Percentiles rank a stretch among this genome's conserved stretches.
Evolutionary conservation across 2,888 invertebrate species (phyloP).

Genomic region (Tetramorium bicarinatum): DNA sequence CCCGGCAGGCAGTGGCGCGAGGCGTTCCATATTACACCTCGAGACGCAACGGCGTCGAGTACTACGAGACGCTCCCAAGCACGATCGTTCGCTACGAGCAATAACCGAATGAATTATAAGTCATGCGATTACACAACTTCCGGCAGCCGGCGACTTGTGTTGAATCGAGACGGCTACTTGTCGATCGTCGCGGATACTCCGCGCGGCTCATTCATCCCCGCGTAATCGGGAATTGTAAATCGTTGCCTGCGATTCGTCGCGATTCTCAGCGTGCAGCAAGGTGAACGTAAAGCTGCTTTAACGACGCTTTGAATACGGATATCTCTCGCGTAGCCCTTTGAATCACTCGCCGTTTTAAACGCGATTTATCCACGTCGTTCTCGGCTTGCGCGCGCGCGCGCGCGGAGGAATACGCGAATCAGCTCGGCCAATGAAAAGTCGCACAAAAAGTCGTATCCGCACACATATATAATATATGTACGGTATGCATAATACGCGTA

Average conservation of each 20-base stretch:
- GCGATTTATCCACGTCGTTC: neutral
- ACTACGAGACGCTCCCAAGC: neutral
- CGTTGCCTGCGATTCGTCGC: neutral
- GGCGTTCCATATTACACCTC: neutral
- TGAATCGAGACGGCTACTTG: neutral
- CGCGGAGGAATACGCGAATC: neutral
- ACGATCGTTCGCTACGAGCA: neutral
- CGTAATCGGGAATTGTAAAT: neutral
- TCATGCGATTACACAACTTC: neutral
- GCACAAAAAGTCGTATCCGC: neutral
- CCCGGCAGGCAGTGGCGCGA: neutral
- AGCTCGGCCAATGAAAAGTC: neutral
- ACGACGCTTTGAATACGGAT: neutral
- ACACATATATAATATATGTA: neutral
- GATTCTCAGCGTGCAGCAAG: neutral
- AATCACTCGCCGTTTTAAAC: neutral
- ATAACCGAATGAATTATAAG: neutral
- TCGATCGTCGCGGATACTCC: neutral
- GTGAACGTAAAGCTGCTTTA: neutral
- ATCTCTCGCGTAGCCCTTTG: neutral
- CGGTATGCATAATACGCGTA: neutral
- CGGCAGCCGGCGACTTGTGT: neutral
- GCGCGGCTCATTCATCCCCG: neutral
- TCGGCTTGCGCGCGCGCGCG: neutral
- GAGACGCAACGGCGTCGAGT: neutral